These are phyloP conservation scores for Isoperla grammatica DNA, from an alignment of 2,888 invertebrate genomes.

Conservation along the genomic window DNA sequence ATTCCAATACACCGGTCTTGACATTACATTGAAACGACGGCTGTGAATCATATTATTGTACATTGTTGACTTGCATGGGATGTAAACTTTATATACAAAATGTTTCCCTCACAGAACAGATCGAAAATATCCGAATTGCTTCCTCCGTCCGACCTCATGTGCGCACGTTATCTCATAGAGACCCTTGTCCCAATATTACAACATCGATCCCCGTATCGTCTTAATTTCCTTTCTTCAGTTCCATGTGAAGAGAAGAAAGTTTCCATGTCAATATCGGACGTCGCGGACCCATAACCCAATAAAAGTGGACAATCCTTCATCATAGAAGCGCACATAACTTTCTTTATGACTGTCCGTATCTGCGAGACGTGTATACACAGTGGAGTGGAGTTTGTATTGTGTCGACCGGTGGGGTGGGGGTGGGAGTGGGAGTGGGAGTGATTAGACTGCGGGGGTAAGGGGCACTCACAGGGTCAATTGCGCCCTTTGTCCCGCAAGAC, in stretches of 20 bases:
- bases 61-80: too few relatives aligned
- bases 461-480: constrained; percentile 25
- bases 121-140: too few relatives aligned
- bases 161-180: too few relatives aligned
- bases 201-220: neutral
- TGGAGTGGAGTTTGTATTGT: constrained; percentile 1
- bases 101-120: too few relatives aligned
- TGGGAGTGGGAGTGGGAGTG: neutral
- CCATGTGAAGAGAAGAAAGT: constrained; percentile 4
- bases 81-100: too few relatives aligned
- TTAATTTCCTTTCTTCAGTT: neutral
- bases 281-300: constrained; percentile 17
- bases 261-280: constrained; percentile 5
- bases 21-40: too few relatives aligned
- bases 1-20: too few relatives aligned
- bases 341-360: constrained; percentile 15
- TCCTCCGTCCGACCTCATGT: too few relatives aligned
- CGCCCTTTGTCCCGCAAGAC: constrained; percentile 20
- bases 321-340: constrained; percentile 18
- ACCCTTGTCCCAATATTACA: too few relatives aligned
- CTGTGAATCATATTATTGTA: too few relatives aligned
- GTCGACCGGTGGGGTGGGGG: neutral
- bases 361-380: constrained; percentile 9
- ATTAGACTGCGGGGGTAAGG: constrained; percentile 15
- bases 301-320: constrained; percentile 23